Evolutionary conservation across 2,113 vertebrate genomes (phyloP), one percentile per base, ranked within the genome.

Genomic region (Blennius ocellaris): DNA sequence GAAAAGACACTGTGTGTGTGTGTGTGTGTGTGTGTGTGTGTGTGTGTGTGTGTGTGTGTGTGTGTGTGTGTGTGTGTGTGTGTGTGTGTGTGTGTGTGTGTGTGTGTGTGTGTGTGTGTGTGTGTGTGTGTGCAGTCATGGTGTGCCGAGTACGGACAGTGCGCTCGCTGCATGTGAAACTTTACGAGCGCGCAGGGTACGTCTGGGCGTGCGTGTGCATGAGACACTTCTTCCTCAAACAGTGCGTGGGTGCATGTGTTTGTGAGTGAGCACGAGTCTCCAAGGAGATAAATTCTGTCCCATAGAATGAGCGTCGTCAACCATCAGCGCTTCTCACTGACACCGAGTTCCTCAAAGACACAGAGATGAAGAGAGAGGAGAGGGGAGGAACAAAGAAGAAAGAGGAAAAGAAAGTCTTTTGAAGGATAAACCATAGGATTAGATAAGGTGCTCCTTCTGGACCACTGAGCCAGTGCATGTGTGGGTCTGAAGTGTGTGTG

Each of bases 401-500:
- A 67, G 64, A 84, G 76, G 70, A 53, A 67, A 70, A 77, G 80
- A 79, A 86, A 89, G 90, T 87, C 91, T 92, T 94, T 93, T 94
- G 90, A 93, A 91, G 92, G 90, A 92, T 93, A 92, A 93, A 92
- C 87, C 87, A 48, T 56, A 81, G 91, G 90, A 93, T 93, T 93
- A 93, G 92, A 91, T 90, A 87, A 89, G 91, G 85, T 87, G 75
- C 83, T 91, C 87, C 90, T 93, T 84, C 90, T 89, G 89, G 93
- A 90, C 89, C 78, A 81, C 67, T 87, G 85, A 90, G 89, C 84
- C 72, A 44, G 49, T 52, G 21, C 21, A 30, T 30, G 21, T 30
- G 21, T 30, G 21, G 21, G 21, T 30, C 21, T 30, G 21, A 30
- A 30, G 21, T 30, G 21, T 30, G 21, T 30, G 4, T 2, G 21